Conservation (phyloP, 2,888 invertebrate genomes). For the Cantharis rustica region DNA sequence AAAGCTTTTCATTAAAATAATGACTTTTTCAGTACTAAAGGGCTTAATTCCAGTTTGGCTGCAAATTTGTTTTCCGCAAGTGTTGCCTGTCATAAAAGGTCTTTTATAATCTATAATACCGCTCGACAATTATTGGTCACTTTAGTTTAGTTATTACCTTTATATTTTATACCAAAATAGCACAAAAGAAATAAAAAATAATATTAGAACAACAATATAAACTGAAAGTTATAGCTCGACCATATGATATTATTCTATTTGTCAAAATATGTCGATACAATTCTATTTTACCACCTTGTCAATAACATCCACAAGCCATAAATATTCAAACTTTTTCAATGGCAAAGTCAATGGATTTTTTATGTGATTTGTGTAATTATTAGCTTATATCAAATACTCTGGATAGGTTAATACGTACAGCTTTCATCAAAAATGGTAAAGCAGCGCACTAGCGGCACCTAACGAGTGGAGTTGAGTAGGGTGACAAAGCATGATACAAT, state of each 20-base stretch:
- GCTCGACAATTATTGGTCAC: slow-evolving; percentile 36
- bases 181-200: slow-evolving; percentile 25
- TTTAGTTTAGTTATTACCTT: slow-evolving; percentile 35
- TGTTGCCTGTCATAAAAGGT: slow-evolving; percentile 24
- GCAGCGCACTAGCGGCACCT: no score
- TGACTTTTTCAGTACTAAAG: slow-evolving; percentile 26
- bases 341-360: background rate
- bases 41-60: slow-evolving; percentile 35
- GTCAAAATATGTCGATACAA: slow-evolving; percentile 27
- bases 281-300: slow-evolving; percentile 9
- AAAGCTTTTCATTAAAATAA: slow-evolving; percentile 31
- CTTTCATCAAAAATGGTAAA: no score
- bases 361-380: no score
- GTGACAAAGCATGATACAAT: no score
- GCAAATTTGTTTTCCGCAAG: slow-evolving; percentile 33
- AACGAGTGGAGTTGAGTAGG: no score
- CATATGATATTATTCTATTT: slow-evolving; percentile 16
- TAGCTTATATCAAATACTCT: no score
- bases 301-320: slow-evolving; percentile 6
- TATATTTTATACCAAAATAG: slow-evolving; percentile 29
- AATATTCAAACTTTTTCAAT: background rate
- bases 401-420: no score
- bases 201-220: slow-evolving; percentile 20
- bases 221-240: slow-evolving; percentile 18
- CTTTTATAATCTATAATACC: slow-evolving; percentile 27